phyloP scores from a whole-genome alignment of 1,140 invertebrate genomes.

The Tetranychus urticae region DNA sequence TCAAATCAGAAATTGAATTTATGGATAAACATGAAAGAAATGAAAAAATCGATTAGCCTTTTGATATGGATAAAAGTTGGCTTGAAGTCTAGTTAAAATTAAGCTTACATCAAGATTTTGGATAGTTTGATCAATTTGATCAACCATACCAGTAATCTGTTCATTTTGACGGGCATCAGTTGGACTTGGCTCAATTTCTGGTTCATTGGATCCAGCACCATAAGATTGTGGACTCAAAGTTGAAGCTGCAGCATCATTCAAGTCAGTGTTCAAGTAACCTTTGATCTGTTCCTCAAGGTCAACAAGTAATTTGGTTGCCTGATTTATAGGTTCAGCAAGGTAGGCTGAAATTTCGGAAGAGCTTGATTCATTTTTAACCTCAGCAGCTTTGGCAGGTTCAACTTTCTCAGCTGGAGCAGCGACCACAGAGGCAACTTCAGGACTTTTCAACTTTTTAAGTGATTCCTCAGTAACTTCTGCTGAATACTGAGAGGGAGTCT shows the following conservation, averaged over 20 bases:
- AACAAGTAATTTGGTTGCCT: conserved; percentile 8
- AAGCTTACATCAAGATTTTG: neutral
- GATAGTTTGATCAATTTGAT: neutral
- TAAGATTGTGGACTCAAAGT: neutral
- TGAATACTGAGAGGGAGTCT: too few species aligned
- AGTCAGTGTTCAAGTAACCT: neutral
- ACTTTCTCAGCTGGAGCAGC: too few species aligned
- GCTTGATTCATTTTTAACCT: too few species aligned
- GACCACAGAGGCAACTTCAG: too few species aligned
- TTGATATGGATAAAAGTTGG: too few species aligned
- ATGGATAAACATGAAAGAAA: neutral
- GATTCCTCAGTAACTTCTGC: too few species aligned
- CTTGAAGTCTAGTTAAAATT: too few species aligned
- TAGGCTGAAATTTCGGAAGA: neutral
- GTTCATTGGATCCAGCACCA: too few species aligned
- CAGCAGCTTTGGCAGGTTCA: too few species aligned
- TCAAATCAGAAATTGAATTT: neutral
- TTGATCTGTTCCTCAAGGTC: conserved; percentile 4
- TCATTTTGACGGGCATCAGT: neutral
- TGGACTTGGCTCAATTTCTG: neutral
- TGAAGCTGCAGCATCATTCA: neutral
- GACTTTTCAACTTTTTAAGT: too few species aligned
- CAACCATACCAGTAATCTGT: neutral
- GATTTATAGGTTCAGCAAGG: conserved; percentile 1
- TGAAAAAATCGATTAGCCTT: neutral